Base-by-base conservation (phyloP, 1,140 invertebrate genomes). In the Hesperophylax magnus region DNA sequence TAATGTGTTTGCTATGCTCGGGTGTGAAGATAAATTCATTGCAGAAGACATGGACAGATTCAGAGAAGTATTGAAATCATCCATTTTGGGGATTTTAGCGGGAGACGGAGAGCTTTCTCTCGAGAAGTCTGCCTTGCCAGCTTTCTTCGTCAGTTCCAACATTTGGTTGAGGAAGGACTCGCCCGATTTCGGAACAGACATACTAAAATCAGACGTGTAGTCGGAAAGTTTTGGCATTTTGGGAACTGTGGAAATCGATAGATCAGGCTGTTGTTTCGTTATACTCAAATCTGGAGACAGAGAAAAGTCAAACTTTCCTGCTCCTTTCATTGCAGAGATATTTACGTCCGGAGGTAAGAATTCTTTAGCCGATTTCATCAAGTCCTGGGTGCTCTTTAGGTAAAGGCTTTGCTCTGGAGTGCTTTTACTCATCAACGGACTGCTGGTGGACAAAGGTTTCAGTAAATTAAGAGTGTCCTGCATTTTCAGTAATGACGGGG, bases 111-210 rank as follows among this genome's bases (percentile, higher is more conserved):
- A 71, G 77, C 87, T 88, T 82, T 90, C 88, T 1, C 85, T 79
- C 69, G 86, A 84, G 81, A 89, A 90, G 81, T 90, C 89, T 0
- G 89, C 86, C 85, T 89, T 87, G 9, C 88, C 90, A 0, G 89
- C 89, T 82, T 90, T 90, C 77, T 90, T 90, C 0, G 89, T 90
- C 69, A 90, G 82, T 81, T 90, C 89, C 56, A 90, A 84, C 89
- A 90, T 90, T 85, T 90, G 89, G 85, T 89, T 90, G 54, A 90
- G 85, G 82, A 89, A 90, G 14, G 89, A 88, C 72, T 90, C 89
- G 6, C 87, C 87, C 5, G 88, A 86, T 69, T 84, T 79, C 20
- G 77, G 75, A 11, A 87, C 85, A 7, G 89, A 86, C 84, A 88
- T 86, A 76, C 86, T 86, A 77, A 87, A 90, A 78, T 89, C 88